A percentile compares a stretch with the other conserved stretches of the same genome.
phyloP scores from a whole-genome alignment of 2,888 invertebrate species.

The Rhopalosiphum nymphaeae region DNA sequence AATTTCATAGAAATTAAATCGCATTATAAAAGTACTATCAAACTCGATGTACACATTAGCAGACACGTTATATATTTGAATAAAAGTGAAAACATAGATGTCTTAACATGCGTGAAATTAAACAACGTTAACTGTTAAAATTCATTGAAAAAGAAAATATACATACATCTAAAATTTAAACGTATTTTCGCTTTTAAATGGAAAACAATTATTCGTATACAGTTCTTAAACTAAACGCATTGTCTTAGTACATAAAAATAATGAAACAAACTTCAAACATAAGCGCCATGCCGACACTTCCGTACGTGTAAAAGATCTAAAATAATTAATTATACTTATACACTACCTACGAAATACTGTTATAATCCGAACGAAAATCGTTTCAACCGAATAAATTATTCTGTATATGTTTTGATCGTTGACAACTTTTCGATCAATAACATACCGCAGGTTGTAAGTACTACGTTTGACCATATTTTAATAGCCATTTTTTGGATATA shows the following conservation, averaged over 20 bases:
- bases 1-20: neutral
- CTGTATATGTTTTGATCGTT: neutral
- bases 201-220: neutral
- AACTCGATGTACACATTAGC: neutral
- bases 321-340: neutral
- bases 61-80: neutral
- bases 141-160: conserved; percentile 14
- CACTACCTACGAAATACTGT: neutral
- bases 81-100: conserved; percentile 18
- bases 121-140: conserved; percentile 1
- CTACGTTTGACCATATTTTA: neutral
- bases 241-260: neutral
- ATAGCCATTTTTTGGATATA: neutral
- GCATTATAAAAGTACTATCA: neutral
- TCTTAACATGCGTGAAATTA: conserved; percentile 30
- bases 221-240: neutral
- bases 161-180: neutral
- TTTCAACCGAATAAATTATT: neutral
- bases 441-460: neutral
- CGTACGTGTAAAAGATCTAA: neutral
- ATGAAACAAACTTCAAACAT: neutral
- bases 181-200: neutral
- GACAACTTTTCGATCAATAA: neutral
- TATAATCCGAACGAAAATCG: neutral
- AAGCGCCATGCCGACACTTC: neutral